Evolutionary conservation across 2,113 vertebrate species (phyloP).

Genomic region (Ancistrus triradiatus): DNA sequence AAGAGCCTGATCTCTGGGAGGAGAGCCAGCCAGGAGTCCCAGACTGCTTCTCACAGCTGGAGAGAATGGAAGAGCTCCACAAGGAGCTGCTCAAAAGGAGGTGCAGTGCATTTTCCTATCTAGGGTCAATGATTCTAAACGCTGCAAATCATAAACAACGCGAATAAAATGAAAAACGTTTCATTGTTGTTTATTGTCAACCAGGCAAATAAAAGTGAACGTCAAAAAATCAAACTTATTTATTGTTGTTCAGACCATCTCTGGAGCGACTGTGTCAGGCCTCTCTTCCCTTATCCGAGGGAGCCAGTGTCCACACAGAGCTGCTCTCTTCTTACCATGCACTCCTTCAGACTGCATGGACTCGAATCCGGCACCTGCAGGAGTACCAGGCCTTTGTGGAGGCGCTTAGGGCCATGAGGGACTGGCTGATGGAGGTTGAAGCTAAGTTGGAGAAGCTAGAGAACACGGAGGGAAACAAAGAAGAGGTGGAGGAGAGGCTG

Average conservation of each 20-base stretch:
- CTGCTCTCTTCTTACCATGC: constrained; percentile 80
- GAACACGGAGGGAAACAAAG: constrained; percentile 82
- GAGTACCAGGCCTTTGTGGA: constrained; percentile 87
- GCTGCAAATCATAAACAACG: too few relatives aligned
- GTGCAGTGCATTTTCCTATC: constrained; percentile 57
- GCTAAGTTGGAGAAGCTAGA: constrained; percentile 75
- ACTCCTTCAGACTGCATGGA: constrained; percentile 76
- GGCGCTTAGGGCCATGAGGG: constrained; percentile 80
- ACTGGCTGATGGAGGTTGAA: constrained; percentile 82
- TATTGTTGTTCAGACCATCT: constrained; percentile 79
- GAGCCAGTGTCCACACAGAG: constrained; percentile 70
- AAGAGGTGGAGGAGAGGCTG: constrained; percentile 75
- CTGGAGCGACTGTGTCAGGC: constrained; percentile 82
- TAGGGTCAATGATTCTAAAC: too few relatives aligned
- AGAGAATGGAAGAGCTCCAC: constrained; percentile 82
- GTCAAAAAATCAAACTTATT: too few relatives aligned
- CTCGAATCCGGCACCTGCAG: constrained; percentile 77
- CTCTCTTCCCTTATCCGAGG: constrained; percentile 78
- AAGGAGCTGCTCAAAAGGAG: constrained; percentile 80
- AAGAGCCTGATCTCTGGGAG: constrained; percentile 67
- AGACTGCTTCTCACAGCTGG: constrained; percentile 81
- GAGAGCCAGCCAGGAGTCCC: constrained; percentile 73
- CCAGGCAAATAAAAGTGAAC: too few relatives aligned
- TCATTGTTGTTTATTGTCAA: too few relatives aligned
- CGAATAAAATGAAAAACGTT: too few relatives aligned